These are phyloP conservation scores for Nerophis ophidion DNA, from an alignment of 2,113 vertebrate genomes.

Conservation along the genomic window DNA sequence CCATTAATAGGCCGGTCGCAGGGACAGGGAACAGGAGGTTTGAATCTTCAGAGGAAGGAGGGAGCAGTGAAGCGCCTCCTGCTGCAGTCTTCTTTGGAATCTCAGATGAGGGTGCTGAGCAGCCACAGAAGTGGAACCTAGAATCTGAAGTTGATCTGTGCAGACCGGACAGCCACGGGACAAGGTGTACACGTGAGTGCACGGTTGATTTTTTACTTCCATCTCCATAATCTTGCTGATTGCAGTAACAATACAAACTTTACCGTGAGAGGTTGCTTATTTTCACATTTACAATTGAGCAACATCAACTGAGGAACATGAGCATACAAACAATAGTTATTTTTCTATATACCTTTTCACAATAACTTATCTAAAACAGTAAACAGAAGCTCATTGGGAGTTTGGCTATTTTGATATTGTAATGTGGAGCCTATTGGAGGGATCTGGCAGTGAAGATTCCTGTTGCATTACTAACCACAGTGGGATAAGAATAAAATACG, in stretches of 20 bases:
- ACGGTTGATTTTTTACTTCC: slow-evolving; percentile 50
- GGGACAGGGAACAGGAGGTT: slow-evolving; percentile 71
- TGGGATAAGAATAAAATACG: slow-evolving; percentile 67
- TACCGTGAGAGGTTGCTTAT: background rate
- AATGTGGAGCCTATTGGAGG: slow-evolving; percentile 41
- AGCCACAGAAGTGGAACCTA: slow-evolving; percentile 74
- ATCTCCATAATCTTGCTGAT: slow-evolving; percentile 6
- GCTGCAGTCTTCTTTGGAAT: slow-evolving; percentile 86
- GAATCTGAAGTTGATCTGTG: slow-evolving; percentile 76
- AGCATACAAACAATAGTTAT: background rate
- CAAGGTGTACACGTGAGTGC: slow-evolving; percentile 85
- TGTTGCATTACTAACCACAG: slow-evolving; percentile 46
- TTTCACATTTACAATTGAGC: background rate
- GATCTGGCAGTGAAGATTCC: slow-evolving; percentile 49
- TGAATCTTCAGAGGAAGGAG: slow-evolving; percentile 85
- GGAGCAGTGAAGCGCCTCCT: slow-evolving; percentile 83
- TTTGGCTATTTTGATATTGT: slow-evolving; percentile 42
- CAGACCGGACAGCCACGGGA: slow-evolving; percentile 82
- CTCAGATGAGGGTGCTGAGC: slow-evolving; percentile 77
- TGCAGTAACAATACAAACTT: slow-evolving; percentile 1
- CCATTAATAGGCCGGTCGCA: slow-evolving; percentile 51
- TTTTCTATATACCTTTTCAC: background rate
- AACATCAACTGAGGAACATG: background rate
- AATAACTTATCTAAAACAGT: slow-evolving; percentile 1
- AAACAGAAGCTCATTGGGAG: slow-evolving; percentile 18